These are phyloP conservation scores for Gallinago media DNA, from an alignment of 2,113 vertebrate genomes.

Conservation along the genomic window DNA sequence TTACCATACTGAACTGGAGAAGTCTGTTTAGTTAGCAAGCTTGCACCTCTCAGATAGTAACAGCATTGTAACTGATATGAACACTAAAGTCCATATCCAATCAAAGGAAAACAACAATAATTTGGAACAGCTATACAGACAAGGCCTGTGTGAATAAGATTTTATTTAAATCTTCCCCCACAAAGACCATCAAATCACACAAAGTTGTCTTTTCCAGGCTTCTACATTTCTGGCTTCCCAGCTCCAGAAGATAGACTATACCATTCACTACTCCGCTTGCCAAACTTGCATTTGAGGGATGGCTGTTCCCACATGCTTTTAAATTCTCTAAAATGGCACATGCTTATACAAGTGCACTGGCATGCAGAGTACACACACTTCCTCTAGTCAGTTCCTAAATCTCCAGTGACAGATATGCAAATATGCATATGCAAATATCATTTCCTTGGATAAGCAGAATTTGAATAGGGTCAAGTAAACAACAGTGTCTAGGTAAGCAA, in stretches of 20 bases:
- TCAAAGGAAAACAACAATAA: constrained; percentile 68
- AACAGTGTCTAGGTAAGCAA: background rate
- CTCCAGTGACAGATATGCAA: background rate
- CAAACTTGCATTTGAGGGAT: background rate
- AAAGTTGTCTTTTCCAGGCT: background rate
- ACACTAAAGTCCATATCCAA: constrained; percentile 65
- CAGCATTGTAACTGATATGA: constrained; percentile 63
- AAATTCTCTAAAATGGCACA: background rate
- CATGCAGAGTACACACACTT: background rate
- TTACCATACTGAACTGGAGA: constrained; percentile 63
- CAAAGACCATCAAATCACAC: background rate
- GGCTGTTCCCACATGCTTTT: background rate
- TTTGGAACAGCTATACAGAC: constrained; percentile 33
- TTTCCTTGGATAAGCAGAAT: background rate
- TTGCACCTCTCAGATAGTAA: constrained; percentile 60
- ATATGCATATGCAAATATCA: background rate
- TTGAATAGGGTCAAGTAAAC: background rate
- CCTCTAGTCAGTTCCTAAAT: background rate
- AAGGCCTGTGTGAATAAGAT: background rate
- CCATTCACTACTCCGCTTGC: background rate
- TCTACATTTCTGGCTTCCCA: background rate
- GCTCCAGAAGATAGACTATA: background rate
- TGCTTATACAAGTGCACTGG: background rate
- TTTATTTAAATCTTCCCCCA: background rate
- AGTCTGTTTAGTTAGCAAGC: constrained; percentile 78